Conservation (phyloP, 2,888 invertebrate species). For the Pseudococcus jackbeardsleyi region DNA sequence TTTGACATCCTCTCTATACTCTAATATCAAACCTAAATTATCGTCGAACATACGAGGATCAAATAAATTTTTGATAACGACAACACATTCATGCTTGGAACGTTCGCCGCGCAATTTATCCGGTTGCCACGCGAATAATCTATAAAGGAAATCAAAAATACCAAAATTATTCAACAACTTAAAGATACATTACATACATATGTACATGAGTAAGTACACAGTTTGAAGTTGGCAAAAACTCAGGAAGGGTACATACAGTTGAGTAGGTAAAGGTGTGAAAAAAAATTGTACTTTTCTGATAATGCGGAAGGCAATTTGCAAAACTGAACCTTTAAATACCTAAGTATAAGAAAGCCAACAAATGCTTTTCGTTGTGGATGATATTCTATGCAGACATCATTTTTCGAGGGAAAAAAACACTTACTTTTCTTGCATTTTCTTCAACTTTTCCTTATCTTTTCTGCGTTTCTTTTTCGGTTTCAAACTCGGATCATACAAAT, state of each 20-base stretch:
- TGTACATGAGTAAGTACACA: too few relatives aligned
- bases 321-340: too few relatives aligned
- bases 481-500: slow-evolving; percentile 87
- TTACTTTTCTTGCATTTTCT: slow-evolving; percentile 92
- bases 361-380: too few relatives aligned
- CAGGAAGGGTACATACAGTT: too few relatives aligned
- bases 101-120: slow-evolving; percentile 90
- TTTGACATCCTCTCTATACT: slow-evolving; percentile 90
- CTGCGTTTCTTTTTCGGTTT: slow-evolving; percentile 92
- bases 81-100: slow-evolving; percentile 88
- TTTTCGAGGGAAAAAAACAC: slow-evolving; percentile 66
- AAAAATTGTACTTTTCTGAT: too few relatives aligned
- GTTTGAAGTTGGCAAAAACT: background rate
- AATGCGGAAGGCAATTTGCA: too few relatives aligned
- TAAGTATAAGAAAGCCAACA: too few relatives aligned
- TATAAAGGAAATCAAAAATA: slow-evolving; percentile 68
- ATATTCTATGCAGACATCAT: too few relatives aligned
- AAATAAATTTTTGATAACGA: slow-evolving; percentile 95
- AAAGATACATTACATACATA: too few relatives aligned
- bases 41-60: slow-evolving; percentile 89
- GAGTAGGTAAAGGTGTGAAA: too few relatives aligned
- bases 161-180: too few relatives aligned
- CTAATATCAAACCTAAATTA: slow-evolving; percentile 88
- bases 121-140: slow-evolving; percentile 96
- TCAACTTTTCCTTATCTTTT: slow-evolving; percentile 88